Percentiles rank a stretch among this genome's conserved stretches.
These are phyloP conservation scores for Opisthograptis luteolata DNA, from an alignment of 2,888 invertebrate species.

Conservation along the genomic window DNA sequence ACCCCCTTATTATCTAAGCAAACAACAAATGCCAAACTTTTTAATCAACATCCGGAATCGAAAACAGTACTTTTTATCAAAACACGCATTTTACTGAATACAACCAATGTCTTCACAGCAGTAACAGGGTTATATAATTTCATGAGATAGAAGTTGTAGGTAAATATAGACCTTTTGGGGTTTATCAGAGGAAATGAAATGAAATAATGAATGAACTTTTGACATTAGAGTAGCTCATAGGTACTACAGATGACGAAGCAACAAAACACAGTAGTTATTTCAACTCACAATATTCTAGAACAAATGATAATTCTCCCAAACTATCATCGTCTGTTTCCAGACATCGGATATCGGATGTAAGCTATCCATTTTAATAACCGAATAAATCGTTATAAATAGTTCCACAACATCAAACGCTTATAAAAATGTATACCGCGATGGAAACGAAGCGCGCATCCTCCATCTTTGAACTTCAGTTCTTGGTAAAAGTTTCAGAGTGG, in stretches of 20 bases:
- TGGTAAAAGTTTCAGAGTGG: constrained; percentile 18
- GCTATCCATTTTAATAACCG: constrained; percentile 32
- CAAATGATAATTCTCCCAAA: background rate
- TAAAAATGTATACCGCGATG: constrained; percentile 35
- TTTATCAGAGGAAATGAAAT: no score
- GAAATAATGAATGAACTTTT: no score
- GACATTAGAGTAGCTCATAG: no score
- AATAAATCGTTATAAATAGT: constrained; percentile 36
- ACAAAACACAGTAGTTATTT: no score
- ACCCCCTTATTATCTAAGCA: constrained; percentile 22
- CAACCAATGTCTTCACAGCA: no score
- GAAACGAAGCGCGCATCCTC: constrained; percentile 35
- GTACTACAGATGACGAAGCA: no score
- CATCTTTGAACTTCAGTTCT: constrained; percentile 24
- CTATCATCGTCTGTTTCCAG: constrained; percentile 21
- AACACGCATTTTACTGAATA: background rate
- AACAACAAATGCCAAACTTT: constrained; percentile 24
- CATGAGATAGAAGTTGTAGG: no score
- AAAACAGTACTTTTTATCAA: constrained; percentile 24
- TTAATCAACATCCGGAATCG: constrained; percentile 27
- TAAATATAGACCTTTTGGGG: no score
- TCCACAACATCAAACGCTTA: constrained; percentile 37
- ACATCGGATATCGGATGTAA: constrained; percentile 35
- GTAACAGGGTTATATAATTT: no score
- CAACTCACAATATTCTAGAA: background rate